Evolutionary conservation across 2,113 vertebrate species (phyloP), one percentile per base, ranked within the genome.

Genomic region (Ascaphus truei): DNA sequence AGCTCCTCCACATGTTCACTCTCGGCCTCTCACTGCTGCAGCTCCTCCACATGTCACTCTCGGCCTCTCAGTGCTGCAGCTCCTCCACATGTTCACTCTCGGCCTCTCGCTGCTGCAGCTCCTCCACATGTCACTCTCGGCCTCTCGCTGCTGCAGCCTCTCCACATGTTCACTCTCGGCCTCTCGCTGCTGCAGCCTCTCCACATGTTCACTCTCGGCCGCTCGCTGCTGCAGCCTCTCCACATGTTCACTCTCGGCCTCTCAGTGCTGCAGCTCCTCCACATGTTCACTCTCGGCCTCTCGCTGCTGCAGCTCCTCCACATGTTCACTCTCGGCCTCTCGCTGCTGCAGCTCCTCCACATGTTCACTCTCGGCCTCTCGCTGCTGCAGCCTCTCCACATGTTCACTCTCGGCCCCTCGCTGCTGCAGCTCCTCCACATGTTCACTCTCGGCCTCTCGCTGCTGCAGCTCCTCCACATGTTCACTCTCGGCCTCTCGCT

Each of bases 61-160:
- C n/a, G n/a, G 74, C 65, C 67, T 75, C 75, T 68, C 45, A 79
- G 78, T 80, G 76, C 80, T 83, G 74, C 76, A 78, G 76, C 76
- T 66, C n/a, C n/a, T n/a, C 68, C 76, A 75, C 75, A 72, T 84
- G 79, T 85, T 87, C 83, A 77, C 76, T 78, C 80, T 83, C 69
- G 50, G n/a, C n/a, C n/a, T n/a, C n/a, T n/a, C n/a, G n/a, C n/a
- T n/a, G n/a, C n/a, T n/a, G n/a, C n/a, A n/a, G n/a, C n/a, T n/a
- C n/a, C n/a, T n/a, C 72, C 75, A 80, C 71, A 78, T 78, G 72
- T 72, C 75, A n/a, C 79, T n/a, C n/a, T n/a, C n/a, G n/a, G 74
- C 65, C 67, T 75, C 75, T 68, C 45, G 79, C 79, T 80, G 76
- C 80, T 83, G 74, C 76, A 78, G 76, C 76, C 64, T n/a, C n/a